phyloP scores from a whole-genome alignment of 2,113 vertebrate genomes.

The Sturnus vulgaris region DNA sequence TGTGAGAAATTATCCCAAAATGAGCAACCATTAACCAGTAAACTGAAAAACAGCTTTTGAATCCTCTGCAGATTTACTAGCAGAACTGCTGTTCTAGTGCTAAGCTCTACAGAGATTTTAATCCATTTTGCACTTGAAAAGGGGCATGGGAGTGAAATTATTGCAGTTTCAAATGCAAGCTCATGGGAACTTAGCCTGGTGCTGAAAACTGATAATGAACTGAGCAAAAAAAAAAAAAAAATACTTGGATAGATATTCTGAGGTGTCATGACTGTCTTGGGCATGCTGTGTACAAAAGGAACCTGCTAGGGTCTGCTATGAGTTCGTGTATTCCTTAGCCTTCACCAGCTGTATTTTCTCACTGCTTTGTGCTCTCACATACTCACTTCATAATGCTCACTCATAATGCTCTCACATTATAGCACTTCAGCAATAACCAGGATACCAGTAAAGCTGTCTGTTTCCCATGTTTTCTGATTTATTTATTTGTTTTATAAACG shows the following conservation, averaged over 20 bases:
- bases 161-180: neutral
- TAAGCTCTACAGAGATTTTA: neutral
- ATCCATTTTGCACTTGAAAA: neutral
- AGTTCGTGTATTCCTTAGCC: neutral
- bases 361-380: neutral
- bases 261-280: neutral
- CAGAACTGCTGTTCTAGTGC: neutral
- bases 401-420: no score
- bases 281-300: neutral
- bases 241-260: neutral
- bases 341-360: neutral
- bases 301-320: rapidly evolving
- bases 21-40: neutral
- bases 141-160: neutral
- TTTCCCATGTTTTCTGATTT: neutral
- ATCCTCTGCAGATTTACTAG: neutral
- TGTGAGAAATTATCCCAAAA: neutral
- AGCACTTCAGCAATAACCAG: neutral
- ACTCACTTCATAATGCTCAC: no score
- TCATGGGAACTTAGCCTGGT: neutral
- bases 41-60: neutral
- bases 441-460: neutral
- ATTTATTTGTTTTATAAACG: neutral
- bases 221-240: neutral
- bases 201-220: neutral